Percentiles rank a stretch among this genome's conserved stretches.
These are phyloP conservation scores for Notothenia coriiceps DNA, from an alignment of 2,113 vertebrate species.

Conservation along the genomic window DNA sequence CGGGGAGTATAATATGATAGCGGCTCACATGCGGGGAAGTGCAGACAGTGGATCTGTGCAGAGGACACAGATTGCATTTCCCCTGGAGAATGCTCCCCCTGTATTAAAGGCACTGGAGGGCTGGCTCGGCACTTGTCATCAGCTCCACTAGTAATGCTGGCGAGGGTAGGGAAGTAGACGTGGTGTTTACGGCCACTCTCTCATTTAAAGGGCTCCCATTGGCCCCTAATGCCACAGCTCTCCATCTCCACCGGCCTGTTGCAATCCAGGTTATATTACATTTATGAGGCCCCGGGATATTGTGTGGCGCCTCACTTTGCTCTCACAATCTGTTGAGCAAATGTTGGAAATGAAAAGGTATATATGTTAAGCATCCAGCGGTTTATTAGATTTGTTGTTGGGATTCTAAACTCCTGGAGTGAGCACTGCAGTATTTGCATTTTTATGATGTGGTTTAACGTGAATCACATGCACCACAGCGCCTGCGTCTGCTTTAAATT, in stretches of 20 bases:
- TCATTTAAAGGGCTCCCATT: constrained; percentile 75
- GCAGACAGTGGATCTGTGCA: constrained; percentile 71
- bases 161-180: constrained; percentile 44
- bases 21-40: constrained; percentile 66
- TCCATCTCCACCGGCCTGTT: constrained; percentile 35
- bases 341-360: constrained; percentile 57
- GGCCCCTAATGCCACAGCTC: constrained; percentile 61
- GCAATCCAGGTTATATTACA: constrained; percentile 63
- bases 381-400: constrained; percentile 49
- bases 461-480: constrained; percentile 12
- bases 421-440: constrained; percentile 50
- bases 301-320: constrained; percentile 43
- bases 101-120: constrained; percentile 75
- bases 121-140: constrained; percentile 69
- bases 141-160: constrained; percentile 60
- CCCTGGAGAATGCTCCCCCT: constrained; percentile 69
- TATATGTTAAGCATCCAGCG: constrained; percentile 56
- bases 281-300: constrained; percentile 58
- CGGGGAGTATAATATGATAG: constrained; percentile 70
- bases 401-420: constrained; percentile 32
- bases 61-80: constrained; percentile 78
- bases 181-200: constrained; percentile 72
- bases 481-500: constrained; percentile 11
- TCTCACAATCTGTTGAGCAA: constrained; percentile 45
- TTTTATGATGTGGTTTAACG: constrained; percentile 42